Base-by-base conservation (phyloP, 2,113 vertebrate species). In the Hemiscyllium ocellatum region DNA sequence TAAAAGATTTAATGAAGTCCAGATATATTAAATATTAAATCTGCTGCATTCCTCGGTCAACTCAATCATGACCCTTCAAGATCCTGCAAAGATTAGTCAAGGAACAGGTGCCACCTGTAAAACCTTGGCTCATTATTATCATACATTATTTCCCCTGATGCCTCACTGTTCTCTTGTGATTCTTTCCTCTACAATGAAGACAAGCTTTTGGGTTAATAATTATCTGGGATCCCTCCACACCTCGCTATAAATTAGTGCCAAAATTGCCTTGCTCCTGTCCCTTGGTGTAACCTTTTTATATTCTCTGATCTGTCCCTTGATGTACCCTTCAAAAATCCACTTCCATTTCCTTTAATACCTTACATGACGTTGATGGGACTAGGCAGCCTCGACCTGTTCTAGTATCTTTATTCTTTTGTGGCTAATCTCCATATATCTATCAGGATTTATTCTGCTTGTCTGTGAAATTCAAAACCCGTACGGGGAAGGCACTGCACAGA, bases 11-110 rank as follows among this genome's bases (percentile, higher is more conserved):
- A 33, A 22, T 66, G 7, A 68, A 91, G 65, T 66, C 61, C 61
- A 93, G 37, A n/a, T 68, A 37, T 66, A 24, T 22, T 93, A 68
- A 93, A 93, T 93, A 93, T 66, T 68, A 37, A 66, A 91, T 91
- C 33, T 20, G 89, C n/a, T 22, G 33, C 17, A 19, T 4, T 24
- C 20, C 52, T 87, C 85, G 10, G 22, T 93, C 61, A 66, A 93
- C 89, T 93, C 19, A 93, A 6, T 22, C 89, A 1, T 93, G 89
- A 93, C 89, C 89, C 61, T 68, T 93, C 33, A 66, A 12, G 89
- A 93, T 20, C 61, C 7, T 20, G 6, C 19, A 15, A 19, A 37
- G 61, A 66, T 91, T 91, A 66, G 29, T 66, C 15, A 65, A 65
- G 56, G 29, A 66, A 19, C 1, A 19, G 33, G 20, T 37, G 4